phyloP scores from a whole-genome alignment of 2,113 vertebrate genomes.

The Dipodomys spectabilis region DNA sequence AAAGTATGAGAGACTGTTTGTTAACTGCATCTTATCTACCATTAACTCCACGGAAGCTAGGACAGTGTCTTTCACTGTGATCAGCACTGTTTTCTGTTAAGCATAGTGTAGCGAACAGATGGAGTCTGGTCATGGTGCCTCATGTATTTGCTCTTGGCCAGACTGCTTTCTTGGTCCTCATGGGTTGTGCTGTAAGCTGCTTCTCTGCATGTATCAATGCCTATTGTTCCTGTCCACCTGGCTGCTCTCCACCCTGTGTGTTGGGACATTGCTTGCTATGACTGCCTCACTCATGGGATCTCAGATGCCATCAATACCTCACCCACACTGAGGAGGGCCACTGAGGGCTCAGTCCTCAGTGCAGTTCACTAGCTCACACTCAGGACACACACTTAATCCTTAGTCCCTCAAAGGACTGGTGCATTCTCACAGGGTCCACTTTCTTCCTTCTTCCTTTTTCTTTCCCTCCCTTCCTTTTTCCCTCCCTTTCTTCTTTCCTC shows the following conservation, averaged over 20 bases:
- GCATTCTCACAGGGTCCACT: neutral
- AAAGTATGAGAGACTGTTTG: neutral
- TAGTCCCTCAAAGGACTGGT: neutral
- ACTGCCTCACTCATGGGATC: neutral
- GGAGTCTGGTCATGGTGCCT: neutral
- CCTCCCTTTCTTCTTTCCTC: too few relatives aligned
- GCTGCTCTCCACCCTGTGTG: too few relatives aligned
- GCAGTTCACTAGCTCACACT: neutral
- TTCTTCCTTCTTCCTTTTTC: too few relatives aligned
- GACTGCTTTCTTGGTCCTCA: neutral
- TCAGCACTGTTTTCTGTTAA: neutral
- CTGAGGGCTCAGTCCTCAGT: neutral
- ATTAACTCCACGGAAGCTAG: neutral
- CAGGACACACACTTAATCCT: accelerated
- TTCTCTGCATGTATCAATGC: neutral
- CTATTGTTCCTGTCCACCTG: neutral
- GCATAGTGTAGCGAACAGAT: neutral
- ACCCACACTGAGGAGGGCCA: too few relatives aligned
- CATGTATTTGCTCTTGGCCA: neutral
- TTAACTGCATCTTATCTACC: neutral
- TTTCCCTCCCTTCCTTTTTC: too few relatives aligned
- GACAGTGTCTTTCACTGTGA: neutral
- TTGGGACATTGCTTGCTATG: neutral
- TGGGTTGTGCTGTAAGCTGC: neutral
- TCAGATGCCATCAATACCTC: too few relatives aligned